A percentile compares a stretch with the other conserved stretches of the same genome.
phyloP scores from a whole-genome alignment of 2,888 invertebrate species.

The Caenorhabditis parvicauda region DNA sequence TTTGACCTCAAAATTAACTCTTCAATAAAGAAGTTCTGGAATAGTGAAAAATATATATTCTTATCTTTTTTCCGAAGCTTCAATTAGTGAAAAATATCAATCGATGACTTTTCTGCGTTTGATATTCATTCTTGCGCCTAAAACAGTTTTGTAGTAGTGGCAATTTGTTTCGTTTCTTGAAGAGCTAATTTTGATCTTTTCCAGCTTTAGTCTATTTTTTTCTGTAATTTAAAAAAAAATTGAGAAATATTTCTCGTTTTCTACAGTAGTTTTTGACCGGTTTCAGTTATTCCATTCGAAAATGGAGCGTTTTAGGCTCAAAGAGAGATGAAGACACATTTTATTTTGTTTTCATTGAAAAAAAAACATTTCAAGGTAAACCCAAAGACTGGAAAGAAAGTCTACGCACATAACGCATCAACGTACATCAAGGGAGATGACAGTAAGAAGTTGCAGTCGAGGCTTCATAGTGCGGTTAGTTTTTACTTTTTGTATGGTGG shows the following conservation, averaged over 20 bases:
- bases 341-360: not conserved
- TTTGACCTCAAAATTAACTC: not conserved
- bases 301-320: no score
- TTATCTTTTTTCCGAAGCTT: not conserved
- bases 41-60: not conserved
- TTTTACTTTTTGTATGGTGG: not conserved
- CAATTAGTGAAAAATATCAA: not conserved
- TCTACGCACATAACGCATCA: conserved; percentile 35
- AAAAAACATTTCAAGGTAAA: conserved; percentile 21
- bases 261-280: not conserved
- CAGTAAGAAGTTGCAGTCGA: conserved; percentile 17
- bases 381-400: conserved; percentile 39
- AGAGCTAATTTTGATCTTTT: no score
- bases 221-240: no score
- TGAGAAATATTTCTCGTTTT: not conserved
- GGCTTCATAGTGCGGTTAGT: conserved; percentile 34
- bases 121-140: no score
- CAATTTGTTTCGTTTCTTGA: no score
- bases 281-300: no score
- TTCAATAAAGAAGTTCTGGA: not conserved
- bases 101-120: no score
- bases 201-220: no score
- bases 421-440: conserved; percentile 35
- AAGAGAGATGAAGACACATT: not conserved
- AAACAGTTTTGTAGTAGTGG: no score